Base-by-base conservation (phyloP, 2,888 invertebrate genomes). In the Abrostola triplasia region DNA sequence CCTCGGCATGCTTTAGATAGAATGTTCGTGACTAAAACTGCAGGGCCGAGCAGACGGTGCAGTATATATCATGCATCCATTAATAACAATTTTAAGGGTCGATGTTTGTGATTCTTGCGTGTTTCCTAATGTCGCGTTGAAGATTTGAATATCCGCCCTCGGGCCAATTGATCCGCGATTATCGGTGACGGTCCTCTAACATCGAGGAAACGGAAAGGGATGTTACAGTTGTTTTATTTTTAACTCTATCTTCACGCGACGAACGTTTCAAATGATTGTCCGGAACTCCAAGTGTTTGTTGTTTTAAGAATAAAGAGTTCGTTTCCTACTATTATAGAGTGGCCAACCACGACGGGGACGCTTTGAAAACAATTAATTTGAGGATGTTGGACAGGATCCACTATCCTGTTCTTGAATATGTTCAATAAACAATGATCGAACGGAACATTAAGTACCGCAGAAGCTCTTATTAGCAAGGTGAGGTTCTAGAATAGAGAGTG, bases 191-290 rank as follows among this genome's bases (percentile, higher is more conserved):
- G 77, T 77, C 63, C 65, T 72, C 55, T 38, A 71, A 76, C 71
- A 71, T 69, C 64, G 64, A 80, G 84, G 83, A 87, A 87, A 81
- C 88, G 90, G 90, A 90, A 89, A 85, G 77, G 87, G 87, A 89
- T 86, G 88, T 86, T 86, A 79, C 80, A 82, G 76, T 75, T 77
- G 70, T 79, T 84, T 84, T 85, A 74, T 68, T 88, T 88, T 88
- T 84, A 73, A 82, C 81, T 77, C 80, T 70, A 83, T 77, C 75
- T 67, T 77, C 63, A 70, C 59, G 63, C 67, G 75, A 81, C 77
- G 75, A 77, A 77, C 74, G 80, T 81, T 76, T 78, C 72, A 77
- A 82, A 79, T 78, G 78, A 74, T 81, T 78, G 60, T 77, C 80
- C 77, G 82, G 81, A 82, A 81, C 83, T 77, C 66, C 58, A 74